phyloP scores from a whole-genome alignment of 2,797 vertebrate genomes.

The Amphiprion clarkii region DNA sequence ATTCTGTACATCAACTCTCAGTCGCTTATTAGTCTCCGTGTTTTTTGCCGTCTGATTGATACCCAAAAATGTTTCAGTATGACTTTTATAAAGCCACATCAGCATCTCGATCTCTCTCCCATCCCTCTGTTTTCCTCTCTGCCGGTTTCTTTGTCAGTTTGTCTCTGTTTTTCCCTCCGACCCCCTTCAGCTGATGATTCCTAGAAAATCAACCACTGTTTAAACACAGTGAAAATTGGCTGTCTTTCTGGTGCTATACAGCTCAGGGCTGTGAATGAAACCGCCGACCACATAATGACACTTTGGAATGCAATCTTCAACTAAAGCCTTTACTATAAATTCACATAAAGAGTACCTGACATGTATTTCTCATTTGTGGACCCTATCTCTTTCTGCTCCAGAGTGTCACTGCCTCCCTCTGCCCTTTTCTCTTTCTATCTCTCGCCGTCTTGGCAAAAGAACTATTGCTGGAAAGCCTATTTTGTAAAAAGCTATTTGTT shows the following conservation, averaged over 20 bases:
- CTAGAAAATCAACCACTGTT: conserved; percentile 76
- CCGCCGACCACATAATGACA: conserved; percentile 82
- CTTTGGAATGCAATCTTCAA: conserved; percentile 64
- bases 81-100: conserved; percentile 6
- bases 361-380: conserved; percentile 66
- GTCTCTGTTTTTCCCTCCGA: conserved; percentile 19
- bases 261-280: conserved; percentile 71
- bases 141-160: conserved; percentile 19
- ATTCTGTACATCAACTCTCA: not conserved
- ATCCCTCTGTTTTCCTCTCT: not conserved
- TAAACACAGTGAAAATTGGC: conserved; percentile 66
- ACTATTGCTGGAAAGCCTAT: conserved; percentile 63
- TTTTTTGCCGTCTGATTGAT: not conserved
- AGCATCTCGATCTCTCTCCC: conserved; percentile 24
- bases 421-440: conserved; percentile 9
- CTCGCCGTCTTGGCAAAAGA: conserved; percentile 35
- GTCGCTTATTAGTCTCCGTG: not conserved
- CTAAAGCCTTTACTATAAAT: conserved; percentile 78
- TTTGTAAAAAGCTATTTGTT: conserved; percentile 83
- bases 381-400: conserved; percentile 30
- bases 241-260: conserved; percentile 44
- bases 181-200: conserved; percentile 45
- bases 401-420: conserved; percentile 20
- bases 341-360: conserved; percentile 77
- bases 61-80: conserved; percentile 2